These are phyloP conservation scores for Acheta domesticus DNA, from an alignment of 2,888 invertebrate genomes.

Conservation along the genomic window DNA sequence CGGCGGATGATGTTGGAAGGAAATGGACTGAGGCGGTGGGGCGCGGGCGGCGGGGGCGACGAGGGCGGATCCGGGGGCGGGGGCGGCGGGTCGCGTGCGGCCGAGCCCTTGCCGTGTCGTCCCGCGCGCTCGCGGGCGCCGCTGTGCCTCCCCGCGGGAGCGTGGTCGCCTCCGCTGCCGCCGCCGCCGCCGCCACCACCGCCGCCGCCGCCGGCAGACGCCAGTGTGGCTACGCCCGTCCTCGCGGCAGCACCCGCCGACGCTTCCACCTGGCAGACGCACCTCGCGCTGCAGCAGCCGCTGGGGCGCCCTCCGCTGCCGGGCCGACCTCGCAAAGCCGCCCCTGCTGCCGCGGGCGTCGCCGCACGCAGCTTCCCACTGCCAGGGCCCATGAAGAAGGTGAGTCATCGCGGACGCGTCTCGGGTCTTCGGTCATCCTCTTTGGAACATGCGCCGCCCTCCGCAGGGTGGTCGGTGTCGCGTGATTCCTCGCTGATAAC, in stretches of 20 bases:
- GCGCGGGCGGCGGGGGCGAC: conserved; percentile 32
- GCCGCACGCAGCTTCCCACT: not conserved
- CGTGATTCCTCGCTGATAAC: no score
- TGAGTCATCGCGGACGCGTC: conserved; percentile 1
- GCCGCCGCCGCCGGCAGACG: conserved; percentile 24
- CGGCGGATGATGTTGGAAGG: conserved; percentile 21
- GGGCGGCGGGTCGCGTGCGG: conserved; percentile 31
- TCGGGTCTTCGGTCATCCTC: not conserved
- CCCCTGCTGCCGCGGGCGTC: not conserved
- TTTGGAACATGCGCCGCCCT: not conserved
- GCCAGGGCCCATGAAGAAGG: conserved; percentile 28
- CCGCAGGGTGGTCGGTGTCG: not conserved
- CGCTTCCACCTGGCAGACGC: conserved; percentile 41
- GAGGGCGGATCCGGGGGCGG: no score
- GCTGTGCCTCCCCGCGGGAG: conserved; percentile 39
- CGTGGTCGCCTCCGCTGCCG: conserved; percentile 36
- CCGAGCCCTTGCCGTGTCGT: conserved; percentile 39
- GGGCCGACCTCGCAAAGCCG: not conserved
- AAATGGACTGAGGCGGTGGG: conserved; percentile 22
- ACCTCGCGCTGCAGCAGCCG: not conserved
- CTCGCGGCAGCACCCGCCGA: conserved; percentile 36
- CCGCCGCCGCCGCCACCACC: conserved; percentile 24
- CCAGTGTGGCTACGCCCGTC: conserved; percentile 27
- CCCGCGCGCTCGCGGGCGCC: conserved; percentile 43
- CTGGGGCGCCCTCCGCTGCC: not conserved